Conservation (phyloP, 2,888 invertebrate genomes). For the Eupithecia dodoneata region DNA sequence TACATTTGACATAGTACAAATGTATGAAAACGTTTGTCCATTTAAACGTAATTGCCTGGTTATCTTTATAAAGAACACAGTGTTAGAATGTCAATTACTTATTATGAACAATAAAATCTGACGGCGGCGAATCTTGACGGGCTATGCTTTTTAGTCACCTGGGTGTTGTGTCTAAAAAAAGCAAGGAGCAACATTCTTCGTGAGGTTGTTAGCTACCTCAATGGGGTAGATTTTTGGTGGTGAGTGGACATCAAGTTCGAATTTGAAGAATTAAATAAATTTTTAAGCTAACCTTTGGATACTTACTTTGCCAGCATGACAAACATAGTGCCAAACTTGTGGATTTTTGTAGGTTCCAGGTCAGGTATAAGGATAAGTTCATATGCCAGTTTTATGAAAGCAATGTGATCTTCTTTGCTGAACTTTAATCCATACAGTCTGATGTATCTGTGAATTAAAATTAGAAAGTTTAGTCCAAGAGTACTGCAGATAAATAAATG, state of each 20-base stretch:
- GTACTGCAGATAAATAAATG: not conserved
- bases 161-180: no score
- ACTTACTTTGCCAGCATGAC: conserved; percentile 90
- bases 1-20: not conserved
- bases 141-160: no score
- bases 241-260: no score
- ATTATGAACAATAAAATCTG: no score
- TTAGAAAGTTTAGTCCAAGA: not conserved
- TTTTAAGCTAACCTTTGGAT: not conserved
- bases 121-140: no score
- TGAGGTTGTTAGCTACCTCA: no score
- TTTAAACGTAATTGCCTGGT: no score
- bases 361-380: conserved; percentile 90
- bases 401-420: conserved; percentile 94
- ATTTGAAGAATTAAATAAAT: not conserved
- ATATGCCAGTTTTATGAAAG: conserved; percentile 90
- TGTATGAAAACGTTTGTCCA: no score
- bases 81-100: no score
- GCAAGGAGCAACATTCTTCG: no score
- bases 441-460: conserved; percentile 87
- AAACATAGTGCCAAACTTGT: conserved; percentile 88
- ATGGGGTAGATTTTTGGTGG: no score
- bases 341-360: conserved; percentile 89
- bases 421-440: conserved; percentile 94
- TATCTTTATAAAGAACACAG: no score